Evolutionary conservation across 2,888 invertebrate species (phyloP), one percentile per base, ranked within the genome.

Genomic region (Heteropelma amictum): DNA sequence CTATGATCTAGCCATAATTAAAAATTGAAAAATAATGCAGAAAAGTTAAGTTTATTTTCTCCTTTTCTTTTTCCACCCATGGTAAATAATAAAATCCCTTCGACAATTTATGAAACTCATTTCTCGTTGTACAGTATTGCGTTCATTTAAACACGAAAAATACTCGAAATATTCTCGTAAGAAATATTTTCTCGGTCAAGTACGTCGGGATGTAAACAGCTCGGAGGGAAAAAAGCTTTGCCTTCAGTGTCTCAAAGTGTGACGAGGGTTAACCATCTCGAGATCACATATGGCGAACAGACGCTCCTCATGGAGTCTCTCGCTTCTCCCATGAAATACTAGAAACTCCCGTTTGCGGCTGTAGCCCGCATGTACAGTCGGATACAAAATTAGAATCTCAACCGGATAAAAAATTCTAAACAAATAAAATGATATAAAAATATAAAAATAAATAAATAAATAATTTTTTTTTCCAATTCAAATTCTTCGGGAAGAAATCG

Each of bases 51-150:
- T n/a, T n/a, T n/a, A n/a, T n/a, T n/a, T n/a, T n/a, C n/a, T n/a
- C n/a, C n/a, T n/a, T n/a, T n/a, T n/a, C n/a, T n/a, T n/a, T 90
- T 99, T 99, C 30, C 95, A 98, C 98, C 90, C 12, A 91, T n/a
- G 3, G 4, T 3, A 10, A 23, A 38, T 4, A 38, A 2, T 5
- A 5, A 3, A 12, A 8, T 17, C n/a, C 23, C 8, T n/a, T 10
- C 12, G 23, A 1, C n/a, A 8, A 47, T 47, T 10, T 26, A 21
- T 56, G 6, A n/a, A n/a, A 4, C 1, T 30, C 26, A 19, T 53
- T 21, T 56, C 6, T n/a, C 12, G 12, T 12, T 8, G n/a, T 33
- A 8, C n/a, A 14, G 4, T 28, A 3, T 26, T 28, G 5, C n/a
- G n/a, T n/a, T n/a, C n/a, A n/a, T n/a, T n/a, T n/a, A n/a, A n/a